Conservation (phyloP, 2,888 invertebrate genomes). For the Gerris lacustris region DNA sequence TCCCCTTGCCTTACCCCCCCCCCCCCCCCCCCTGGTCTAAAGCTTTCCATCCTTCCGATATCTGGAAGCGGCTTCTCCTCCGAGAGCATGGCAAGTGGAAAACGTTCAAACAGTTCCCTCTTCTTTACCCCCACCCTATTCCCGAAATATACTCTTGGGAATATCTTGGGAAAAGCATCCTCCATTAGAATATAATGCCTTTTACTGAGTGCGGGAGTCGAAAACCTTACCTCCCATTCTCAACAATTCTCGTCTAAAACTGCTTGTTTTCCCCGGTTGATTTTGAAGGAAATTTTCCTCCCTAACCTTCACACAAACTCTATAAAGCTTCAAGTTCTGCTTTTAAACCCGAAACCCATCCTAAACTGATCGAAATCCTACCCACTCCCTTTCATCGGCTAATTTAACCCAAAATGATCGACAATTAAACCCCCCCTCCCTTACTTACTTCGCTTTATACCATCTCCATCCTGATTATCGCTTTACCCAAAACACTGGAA, state of each 20-base stretch:
- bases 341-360: background rate
- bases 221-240: background rate
- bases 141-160: background rate
- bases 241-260: background rate
- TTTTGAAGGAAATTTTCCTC: too few species aligned
- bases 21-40: background rate
- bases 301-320: too few species aligned
- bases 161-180: background rate
- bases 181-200: constrained; percentile 1
- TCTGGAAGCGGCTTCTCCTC: background rate
- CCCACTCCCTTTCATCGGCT: background rate
- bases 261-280: too few species aligned
- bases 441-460: background rate
- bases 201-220: background rate
- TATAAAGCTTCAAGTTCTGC: background rate
- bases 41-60: background rate
- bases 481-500: too few species aligned
- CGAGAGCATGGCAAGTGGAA: background rate
- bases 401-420: constrained; percentile 3
- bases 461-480: too few species aligned
- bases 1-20: background rate
- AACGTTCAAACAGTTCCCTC: background rate
- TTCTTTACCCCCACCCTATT: background rate
- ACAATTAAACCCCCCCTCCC: background rate
- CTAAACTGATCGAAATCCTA: background rate